Base-by-base conservation (phyloP, 2,113 vertebrate species). In the Trogon melanurus region DNA sequence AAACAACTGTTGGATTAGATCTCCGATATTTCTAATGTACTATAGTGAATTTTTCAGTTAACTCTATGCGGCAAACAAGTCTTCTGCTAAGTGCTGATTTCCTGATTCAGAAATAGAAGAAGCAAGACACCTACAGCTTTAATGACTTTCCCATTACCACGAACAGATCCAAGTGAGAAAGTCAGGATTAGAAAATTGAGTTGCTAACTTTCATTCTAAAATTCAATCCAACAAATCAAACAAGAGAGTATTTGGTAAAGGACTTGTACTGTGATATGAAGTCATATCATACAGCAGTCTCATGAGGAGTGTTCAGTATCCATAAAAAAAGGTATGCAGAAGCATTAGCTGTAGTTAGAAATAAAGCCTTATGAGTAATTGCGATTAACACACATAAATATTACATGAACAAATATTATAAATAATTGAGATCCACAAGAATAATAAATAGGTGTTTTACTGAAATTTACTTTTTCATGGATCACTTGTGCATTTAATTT, bases 381-480 rank as follows among this genome's bases (percentile, higher is more conserved):
- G 27, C 76, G 58, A 89, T 91, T 85, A 89, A 60, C 25, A 62
- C 15, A 56, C 21, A 74, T 76, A 85, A 89, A 95, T 94, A 91
- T 60, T 92, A 36, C 25, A 91, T 76, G 51, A 78, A 53, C 45
- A 91, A 87, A 73, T 64, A 30, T 21, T 36, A 91, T 75, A 69
- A 79, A 89, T 81, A 85, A 93, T 73, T 70, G 71, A 94, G 44
- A 84, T 47, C 26, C 22, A 34, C 58, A 47, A 20, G 4, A 85
- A 89, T 66, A 76, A 89, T 51, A 85, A 85, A 87, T 48, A 86
- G 67, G 29, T 45, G 19, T 69, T 78, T 88, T 50, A 51, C 15
- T 82, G 74, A 94, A 88, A 72, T 85, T 64, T 88, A 23, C 38
- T 70, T 93, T 78, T 91, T 71, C 16, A n/a, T 45, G 16, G 41